phyloP scores from a whole-genome alignment of 2,113 vertebrate genomes.

The Rhombomys opimus region DNA sequence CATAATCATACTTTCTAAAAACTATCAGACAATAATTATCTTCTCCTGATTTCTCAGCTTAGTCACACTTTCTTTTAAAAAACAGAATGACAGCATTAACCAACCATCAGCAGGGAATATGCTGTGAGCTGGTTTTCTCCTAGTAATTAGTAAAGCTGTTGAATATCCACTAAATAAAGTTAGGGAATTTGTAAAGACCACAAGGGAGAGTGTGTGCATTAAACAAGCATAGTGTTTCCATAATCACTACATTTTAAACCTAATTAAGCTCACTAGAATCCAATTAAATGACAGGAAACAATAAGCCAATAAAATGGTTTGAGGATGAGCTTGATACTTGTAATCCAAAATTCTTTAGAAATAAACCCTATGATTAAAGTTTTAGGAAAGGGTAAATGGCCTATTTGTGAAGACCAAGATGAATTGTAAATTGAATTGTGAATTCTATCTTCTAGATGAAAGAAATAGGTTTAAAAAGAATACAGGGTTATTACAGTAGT shows the following conservation, averaged over 20 bases:
- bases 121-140: slow-evolving; percentile 52
- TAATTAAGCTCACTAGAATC: slow-evolving; percentile 77
- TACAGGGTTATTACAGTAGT: rapidly evolving
- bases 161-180: slow-evolving; percentile 70
- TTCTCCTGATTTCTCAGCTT: slow-evolving; percentile 55
- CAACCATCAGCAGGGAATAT: slow-evolving; percentile 14
- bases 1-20: slow-evolving; percentile 16
- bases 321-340: slow-evolving; percentile 60
- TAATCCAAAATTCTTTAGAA: slow-evolving; percentile 72
- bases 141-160: slow-evolving; percentile 73
- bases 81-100: slow-evolving; percentile 36
- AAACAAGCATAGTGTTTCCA: slow-evolving; percentile 60
- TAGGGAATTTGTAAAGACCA: slow-evolving; percentile 63
- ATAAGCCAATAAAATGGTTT: slow-evolving; percentile 56
- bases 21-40: slow-evolving; percentile 30
- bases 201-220: slow-evolving; percentile 63
- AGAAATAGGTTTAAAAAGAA: background rate
- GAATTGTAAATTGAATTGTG: slow-evolving; percentile 50
- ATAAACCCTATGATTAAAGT: slow-evolving; percentile 72
- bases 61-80: slow-evolving; percentile 42
- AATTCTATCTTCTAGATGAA: background rate
- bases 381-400: slow-evolving; percentile 67
- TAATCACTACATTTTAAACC: slow-evolving; percentile 74
- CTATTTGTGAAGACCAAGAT: slow-evolving; percentile 50
- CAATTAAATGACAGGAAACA: slow-evolving; percentile 66